These are phyloP conservation scores for Apostichopus leukothele DNA, from an alignment of 53 echinoderm and acorn worm species.

Conservation along the genomic window DNA sequence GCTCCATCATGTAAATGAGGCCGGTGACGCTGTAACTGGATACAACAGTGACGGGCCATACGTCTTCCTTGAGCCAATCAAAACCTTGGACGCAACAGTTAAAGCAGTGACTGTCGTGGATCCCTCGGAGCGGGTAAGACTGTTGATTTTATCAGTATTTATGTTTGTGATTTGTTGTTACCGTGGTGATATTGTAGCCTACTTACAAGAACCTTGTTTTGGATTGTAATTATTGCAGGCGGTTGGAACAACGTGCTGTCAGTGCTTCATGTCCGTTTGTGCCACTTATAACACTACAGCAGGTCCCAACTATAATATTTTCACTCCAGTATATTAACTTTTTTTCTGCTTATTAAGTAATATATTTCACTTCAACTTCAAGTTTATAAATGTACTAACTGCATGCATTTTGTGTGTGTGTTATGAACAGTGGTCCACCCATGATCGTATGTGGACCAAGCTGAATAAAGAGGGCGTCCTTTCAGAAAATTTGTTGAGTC, in stretches of 20 bases:
- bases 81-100: background rate
- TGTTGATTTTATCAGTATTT: background rate
- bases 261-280: no score
- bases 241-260: no score
- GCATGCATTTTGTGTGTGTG: background rate
- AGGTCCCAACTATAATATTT: no score
- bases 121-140: slow-evolving; percentile 33
- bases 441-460: slow-evolving; percentile 38
- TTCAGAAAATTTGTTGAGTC: slow-evolving; percentile 15
- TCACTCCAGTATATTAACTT: no score
- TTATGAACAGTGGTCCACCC: slow-evolving; percentile 36
- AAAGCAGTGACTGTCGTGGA: slow-evolving; percentile 29
- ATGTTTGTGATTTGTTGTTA: background rate
- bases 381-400: no score
- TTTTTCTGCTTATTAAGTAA: no score
- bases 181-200: background rate
- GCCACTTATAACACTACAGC: no score
- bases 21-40: background rate
- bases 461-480: slow-evolving; percentile 42
- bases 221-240: no score
- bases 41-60: background rate
- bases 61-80: slow-evolving; percentile 27
- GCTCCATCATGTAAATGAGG: slow-evolving; percentile 39
- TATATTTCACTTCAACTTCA: no score
- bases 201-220: no score